phyloP scores from a whole-genome alignment of 1,140 invertebrate species.

The Apocrypta bakeri region DNA sequence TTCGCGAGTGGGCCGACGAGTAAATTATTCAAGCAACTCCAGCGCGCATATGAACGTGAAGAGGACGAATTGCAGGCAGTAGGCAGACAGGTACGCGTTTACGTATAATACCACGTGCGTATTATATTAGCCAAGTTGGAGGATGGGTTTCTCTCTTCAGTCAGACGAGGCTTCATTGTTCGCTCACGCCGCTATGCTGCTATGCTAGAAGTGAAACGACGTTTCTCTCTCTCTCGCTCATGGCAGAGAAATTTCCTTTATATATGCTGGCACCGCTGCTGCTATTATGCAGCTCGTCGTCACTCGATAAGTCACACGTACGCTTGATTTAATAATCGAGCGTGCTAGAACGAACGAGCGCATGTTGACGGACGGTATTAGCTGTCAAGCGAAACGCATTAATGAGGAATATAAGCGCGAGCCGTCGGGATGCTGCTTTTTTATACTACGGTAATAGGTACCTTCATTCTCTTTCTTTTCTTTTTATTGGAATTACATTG shows the following conservation, averaged over 20 bases:
- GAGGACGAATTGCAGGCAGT: constrained; percentile 20
- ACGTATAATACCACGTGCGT: not conserved
- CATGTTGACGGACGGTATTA: constrained; percentile 19
- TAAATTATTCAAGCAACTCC: constrained; percentile 36
- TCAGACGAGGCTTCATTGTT: constrained; percentile 19
- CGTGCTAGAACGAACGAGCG: not conserved
- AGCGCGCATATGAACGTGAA: not conserved
- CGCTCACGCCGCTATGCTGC: no score
- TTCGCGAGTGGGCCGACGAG: constrained; percentile 2
- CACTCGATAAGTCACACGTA: constrained; percentile 41
- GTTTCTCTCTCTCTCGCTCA: constrained; percentile 3
- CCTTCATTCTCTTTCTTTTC: not conserved
- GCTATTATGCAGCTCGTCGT: constrained; percentile 39
- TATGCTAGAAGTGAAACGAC: not conserved
- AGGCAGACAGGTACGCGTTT: not conserved
- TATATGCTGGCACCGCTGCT: not conserved
- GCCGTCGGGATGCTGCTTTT: no score
- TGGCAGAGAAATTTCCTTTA: constrained; percentile 30
- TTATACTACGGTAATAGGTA: no score
- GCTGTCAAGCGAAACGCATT: constrained; percentile 26
- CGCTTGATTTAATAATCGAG: constrained; percentile 32
- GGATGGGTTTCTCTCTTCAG: not conserved
- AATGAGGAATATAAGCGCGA: not conserved
- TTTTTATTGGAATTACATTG: constrained; percentile 9
- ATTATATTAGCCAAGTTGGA: constrained; percentile 34